These are phyloP conservation scores for Cirrhinus mrigala DNA, from an alignment of 2,797 vertebrate species.

Conservation along the genomic window DNA sequence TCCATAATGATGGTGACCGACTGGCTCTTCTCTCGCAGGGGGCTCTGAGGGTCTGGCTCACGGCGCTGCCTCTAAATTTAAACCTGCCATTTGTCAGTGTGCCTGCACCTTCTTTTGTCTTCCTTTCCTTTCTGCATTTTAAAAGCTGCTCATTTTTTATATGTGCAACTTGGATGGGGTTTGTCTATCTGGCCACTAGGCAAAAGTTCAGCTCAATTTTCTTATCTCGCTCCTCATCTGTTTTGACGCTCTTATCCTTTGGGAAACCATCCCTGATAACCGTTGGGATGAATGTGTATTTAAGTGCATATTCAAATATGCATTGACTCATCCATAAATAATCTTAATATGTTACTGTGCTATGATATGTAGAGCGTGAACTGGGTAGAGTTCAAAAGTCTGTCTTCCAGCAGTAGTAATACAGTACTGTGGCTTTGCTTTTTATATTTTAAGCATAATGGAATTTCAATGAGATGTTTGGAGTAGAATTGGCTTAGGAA, in stretches of 20 bases:
- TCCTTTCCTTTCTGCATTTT: slow-evolving; percentile 25
- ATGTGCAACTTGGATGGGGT: background rate
- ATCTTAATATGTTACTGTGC: slow-evolving; percentile 10
- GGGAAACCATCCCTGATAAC: slow-evolving; percentile 8
- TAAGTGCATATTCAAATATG: slow-evolving; percentile 39
- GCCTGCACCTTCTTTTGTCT: slow-evolving; percentile 20
- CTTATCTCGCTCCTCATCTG: slow-evolving; percentile 10
- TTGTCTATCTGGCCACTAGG: slow-evolving; percentile 25
- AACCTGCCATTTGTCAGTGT: slow-evolving; percentile 46
- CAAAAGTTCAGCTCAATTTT: slow-evolving; percentile 38
- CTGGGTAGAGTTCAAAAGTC: slow-evolving; percentile 11
- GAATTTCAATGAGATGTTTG: slow-evolving; percentile 66
- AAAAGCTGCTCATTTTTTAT: slow-evolving; percentile 23
- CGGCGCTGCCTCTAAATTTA: slow-evolving; percentile 56
- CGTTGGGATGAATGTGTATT: slow-evolving; percentile 14
- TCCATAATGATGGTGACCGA: slow-evolving; percentile 49
- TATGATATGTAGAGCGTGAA: slow-evolving; percentile 20
- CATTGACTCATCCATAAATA: slow-evolving; percentile 23
- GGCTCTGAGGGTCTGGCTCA: slow-evolving; percentile 40
- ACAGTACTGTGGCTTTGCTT: background rate
- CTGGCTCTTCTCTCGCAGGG: slow-evolving; percentile 35
- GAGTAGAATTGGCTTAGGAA: slow-evolving; percentile 62
- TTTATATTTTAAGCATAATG: slow-evolving; percentile 63
- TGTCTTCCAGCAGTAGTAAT: background rate
- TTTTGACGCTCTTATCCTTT: slow-evolving; percentile 14